Percentiles rank a stretch among this genome's conserved stretches.
Conservation (phyloP, 2,797 vertebrate genomes). For the Brotogeris chrysoptera region DNA sequence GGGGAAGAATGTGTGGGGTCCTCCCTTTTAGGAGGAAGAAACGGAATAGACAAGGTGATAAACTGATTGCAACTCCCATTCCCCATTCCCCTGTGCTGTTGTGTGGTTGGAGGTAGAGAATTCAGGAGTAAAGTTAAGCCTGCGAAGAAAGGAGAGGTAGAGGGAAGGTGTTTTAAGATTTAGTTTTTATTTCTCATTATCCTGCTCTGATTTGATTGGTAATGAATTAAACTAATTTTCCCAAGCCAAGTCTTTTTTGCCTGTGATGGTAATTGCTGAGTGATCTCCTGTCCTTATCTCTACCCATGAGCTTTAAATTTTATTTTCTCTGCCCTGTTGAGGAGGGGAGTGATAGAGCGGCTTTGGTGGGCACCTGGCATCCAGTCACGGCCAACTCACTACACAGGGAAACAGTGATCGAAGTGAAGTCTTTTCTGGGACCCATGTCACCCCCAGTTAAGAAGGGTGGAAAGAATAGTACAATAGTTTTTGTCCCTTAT, state of each 20-base stretch:
- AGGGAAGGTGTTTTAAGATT: not conserved
- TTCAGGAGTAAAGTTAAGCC: not conserved
- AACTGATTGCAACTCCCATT: not conserved
- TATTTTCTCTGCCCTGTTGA: not conserved
- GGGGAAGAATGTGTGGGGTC: not conserved
- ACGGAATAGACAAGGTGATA: not conserved
- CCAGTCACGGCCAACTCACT: not conserved
- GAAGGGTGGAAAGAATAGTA: not conserved
- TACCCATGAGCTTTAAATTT: not conserved
- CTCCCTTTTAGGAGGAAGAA: not conserved
- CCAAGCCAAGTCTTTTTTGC: not conserved
- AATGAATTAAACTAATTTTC: not conserved
- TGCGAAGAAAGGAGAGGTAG: not conserved
- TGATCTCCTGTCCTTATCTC: not conserved
- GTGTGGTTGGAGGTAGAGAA: not conserved
- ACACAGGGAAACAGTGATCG: not conserved
- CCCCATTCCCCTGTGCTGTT: accelerated
- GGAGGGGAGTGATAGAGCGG: not conserved
- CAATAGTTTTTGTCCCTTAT: not conserved
- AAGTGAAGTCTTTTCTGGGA: not conserved
- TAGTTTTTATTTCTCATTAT: not conserved
- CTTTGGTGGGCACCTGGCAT: not conserved
- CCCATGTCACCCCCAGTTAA: not conserved
- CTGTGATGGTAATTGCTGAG: not conserved
- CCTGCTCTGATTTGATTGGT: not conserved